Evolutionary conservation across 2,888 invertebrate species (phyloP), one percentile per base, ranked within the genome.

Genomic region (Pachymerium ferrugineum): DNA sequence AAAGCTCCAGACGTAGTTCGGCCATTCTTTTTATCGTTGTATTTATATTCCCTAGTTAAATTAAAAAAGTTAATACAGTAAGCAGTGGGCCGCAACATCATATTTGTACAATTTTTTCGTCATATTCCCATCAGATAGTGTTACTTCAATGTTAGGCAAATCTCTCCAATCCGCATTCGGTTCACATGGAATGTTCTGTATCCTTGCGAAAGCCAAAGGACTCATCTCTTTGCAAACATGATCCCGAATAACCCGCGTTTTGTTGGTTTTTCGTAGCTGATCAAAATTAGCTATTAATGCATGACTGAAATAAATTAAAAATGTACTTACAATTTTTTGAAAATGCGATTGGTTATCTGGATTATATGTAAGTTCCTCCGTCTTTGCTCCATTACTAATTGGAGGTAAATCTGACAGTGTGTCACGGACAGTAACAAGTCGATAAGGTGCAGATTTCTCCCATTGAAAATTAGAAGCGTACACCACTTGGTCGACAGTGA

Each of bases 191-290:
- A 94, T 88, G 76, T 90, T 86, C 25, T 86, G 83, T 80, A 94
- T 92, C 74, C 93, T 86, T 0, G 90, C 90, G 81, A 89, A 90
- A 1, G 92, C 90, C 33, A 93, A 82, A 0, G 90, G 87, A 35
- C 89, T 89, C 91, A 93, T 91, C 79, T 91, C 90, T 81, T 93
- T 93, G 80, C 92, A 92, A 75, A 92, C 87, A 79, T 94, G 93
- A 81, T 93, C 93, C 8, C 86, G 83, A 35, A 90, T 80, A 74
- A 87, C 83, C 0, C 85, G 84, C 75, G 84, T 85, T 76, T 86
- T 85, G 76, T 87, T 86, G 75, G 84, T 84, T 35, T 87, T 86
- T 75, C 92, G 84, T 77, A 91, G 86, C 84, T 88, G 78, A 3
- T 47, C 22, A 25, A 54, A 54, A 54, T 47, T 19, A 3, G 74